Percentiles rank a stretch among this genome's conserved stretches.
Evolutionary conservation across 1,140 invertebrate genomes (phyloP).

Genomic region (Meteorus sp.): DNA sequence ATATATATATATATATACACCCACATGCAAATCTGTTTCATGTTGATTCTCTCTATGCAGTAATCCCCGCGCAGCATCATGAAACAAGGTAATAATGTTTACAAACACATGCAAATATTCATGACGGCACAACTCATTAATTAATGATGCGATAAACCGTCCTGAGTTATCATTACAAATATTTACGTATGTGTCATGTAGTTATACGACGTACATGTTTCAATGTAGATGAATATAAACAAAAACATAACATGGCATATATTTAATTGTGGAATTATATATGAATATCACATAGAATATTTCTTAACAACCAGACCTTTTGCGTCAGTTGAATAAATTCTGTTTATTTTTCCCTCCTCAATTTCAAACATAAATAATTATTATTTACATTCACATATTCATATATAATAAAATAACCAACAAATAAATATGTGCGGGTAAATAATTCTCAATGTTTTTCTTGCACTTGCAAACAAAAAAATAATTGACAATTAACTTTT

Average conservation of each 20-base stretch:
- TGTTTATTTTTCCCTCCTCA: neutral
- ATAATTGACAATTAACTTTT: too few species aligned
- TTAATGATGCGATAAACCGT: slow-evolving; percentile 4
- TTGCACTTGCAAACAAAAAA: too few species aligned
- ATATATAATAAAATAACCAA: neutral
- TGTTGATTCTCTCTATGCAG: slow-evolving; percentile 11
- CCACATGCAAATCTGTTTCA: too few species aligned
- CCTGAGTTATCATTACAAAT: slow-evolving; percentile 12
- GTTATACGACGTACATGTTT: neutral
- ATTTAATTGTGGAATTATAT: slow-evolving; percentile 4
- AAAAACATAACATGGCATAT: slow-evolving; percentile 3
- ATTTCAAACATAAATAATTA: neutral
- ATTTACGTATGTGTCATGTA: slow-evolving; percentile 6
- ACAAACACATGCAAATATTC: neutral
- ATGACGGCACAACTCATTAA: neutral
- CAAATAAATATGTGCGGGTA: neutral
- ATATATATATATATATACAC: too few species aligned
- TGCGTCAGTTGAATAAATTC: neutral
- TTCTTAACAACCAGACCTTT: neutral
- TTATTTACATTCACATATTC: neutral
- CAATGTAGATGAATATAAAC: neutral
- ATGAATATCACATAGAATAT: neutral
- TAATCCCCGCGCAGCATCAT: neutral
- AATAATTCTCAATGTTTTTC: neutral
- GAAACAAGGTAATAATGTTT: too few species aligned